Percentiles rank a stretch among this genome's conserved stretches.
phyloP scores from a whole-genome alignment of 2,888 invertebrate species.

The Brachypalpus laphriformis region DNA sequence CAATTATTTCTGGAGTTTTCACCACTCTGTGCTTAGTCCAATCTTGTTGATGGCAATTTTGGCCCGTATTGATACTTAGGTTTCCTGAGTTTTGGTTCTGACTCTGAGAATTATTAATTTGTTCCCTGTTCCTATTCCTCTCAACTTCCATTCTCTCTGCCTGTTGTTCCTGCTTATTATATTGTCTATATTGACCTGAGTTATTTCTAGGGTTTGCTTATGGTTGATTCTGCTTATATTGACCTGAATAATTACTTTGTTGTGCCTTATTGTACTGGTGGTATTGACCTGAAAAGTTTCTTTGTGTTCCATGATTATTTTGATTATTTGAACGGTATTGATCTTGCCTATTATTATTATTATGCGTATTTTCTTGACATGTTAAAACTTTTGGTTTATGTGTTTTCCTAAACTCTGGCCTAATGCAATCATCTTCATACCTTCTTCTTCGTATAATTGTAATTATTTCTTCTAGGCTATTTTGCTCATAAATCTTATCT shows the following conservation, averaged over 20 bases:
- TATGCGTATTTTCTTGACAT: background rate
- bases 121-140: too few species aligned
- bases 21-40: background rate
- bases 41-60: background rate
- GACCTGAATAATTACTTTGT: constrained; percentile 1
- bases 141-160: too few species aligned
- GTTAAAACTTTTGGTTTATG: background rate
- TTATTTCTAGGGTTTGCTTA: background rate
- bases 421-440: background rate
- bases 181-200: background rate
- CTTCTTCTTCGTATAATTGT: background rate
- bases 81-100: background rate
- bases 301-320: too few species aligned
- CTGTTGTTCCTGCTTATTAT: too few species aligned
- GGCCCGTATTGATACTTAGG: background rate
- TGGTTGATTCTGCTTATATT: constrained; percentile 7
- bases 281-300: background rate
- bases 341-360: background rate
- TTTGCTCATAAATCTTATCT: background rate
- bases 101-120: background rate
- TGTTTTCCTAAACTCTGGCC: background rate
- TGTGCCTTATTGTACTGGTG: background rate
- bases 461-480: background rate
- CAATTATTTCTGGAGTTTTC: background rate
- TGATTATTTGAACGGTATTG: too few species aligned